Evolutionary conservation across 2,888 invertebrate genomes (phyloP).

Genomic region (Agrotis clavis): DNA sequence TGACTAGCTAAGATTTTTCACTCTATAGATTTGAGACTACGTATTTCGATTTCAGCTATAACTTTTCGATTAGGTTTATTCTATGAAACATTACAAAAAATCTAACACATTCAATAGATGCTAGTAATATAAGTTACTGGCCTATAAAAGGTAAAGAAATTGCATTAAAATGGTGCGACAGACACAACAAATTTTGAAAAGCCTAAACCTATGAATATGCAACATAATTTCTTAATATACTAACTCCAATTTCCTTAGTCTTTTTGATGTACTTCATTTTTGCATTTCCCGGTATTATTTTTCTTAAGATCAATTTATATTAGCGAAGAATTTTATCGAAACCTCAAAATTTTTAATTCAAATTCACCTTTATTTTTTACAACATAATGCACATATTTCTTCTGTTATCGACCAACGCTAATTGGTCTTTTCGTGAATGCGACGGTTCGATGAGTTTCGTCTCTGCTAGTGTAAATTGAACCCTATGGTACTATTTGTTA

Average conservation of each 20-base stretch:
- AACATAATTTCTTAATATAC: constrained; percentile 49
- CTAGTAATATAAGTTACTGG: constrained; percentile 65
- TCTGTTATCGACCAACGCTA: too few relatives aligned
- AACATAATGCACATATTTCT: too few relatives aligned
- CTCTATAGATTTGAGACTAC: too few relatives aligned
- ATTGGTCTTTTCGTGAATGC: too few relatives aligned
- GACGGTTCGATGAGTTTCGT: too few relatives aligned
- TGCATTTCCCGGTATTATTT: constrained; percentile 16
- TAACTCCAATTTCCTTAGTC: constrained; percentile 33
- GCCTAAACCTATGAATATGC: constrained; percentile 55
- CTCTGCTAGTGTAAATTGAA: too few relatives aligned
- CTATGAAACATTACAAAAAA: constrained; percentile 32
- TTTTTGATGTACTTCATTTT: constrained; percentile 51
- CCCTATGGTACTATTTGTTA: constrained; percentile 15
- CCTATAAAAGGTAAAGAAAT: constrained; percentile 48
- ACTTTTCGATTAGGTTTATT: constrained; percentile 11
- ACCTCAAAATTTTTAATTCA: too few relatives aligned
- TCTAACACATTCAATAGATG: constrained; percentile 35
- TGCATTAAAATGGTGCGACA: constrained; percentile 33
- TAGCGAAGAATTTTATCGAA: too few relatives aligned
- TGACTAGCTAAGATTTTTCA: too few relatives aligned
- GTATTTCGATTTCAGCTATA: too few relatives aligned
- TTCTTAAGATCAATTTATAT: neutral
- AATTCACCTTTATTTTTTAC: too few relatives aligned
- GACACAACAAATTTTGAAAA: constrained; percentile 39